These are phyloP conservation scores for Bicyclus anynana DNA, from an alignment of 1,140 invertebrate species.

Conservation along the genomic window DNA sequence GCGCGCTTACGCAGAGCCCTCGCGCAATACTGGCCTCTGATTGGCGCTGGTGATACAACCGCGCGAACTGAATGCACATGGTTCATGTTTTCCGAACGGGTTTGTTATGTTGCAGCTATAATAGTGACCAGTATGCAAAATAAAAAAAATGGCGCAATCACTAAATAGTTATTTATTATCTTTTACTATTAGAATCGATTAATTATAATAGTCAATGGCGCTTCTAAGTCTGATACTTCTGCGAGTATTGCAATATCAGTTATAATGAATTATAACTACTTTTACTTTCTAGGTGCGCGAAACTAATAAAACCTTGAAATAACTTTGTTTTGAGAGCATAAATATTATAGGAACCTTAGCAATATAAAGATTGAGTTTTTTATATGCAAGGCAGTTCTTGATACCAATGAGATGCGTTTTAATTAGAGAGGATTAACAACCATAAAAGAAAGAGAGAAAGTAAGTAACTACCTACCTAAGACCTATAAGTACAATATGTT, in stretches of 20 bases:
- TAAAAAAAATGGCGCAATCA: neutral
- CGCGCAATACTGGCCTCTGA: conserved; percentile 46
- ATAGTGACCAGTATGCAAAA: neutral
- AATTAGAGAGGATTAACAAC: too few relatives aligned
- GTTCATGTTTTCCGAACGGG: conserved; percentile 35
- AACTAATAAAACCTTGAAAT: neutral
- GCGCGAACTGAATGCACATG: conserved; percentile 57
- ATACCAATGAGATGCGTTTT: too few relatives aligned
- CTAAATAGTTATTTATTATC: neutral
- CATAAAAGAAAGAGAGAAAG: too few relatives aligned
- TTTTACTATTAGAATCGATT: neutral
- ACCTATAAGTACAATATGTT: too few relatives aligned
- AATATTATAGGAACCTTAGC: too few relatives aligned
- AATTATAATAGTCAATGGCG: neutral
- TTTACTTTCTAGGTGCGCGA: neutral
- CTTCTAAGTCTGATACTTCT: neutral
- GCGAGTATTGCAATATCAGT: neutral
- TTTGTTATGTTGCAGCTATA: conserved; percentile 11
- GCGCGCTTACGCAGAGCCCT: conserved; percentile 36
- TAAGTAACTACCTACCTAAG: too few relatives aligned
- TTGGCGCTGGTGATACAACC: conserved; percentile 39
- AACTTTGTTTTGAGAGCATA: neutral
- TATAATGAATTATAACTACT: neutral
- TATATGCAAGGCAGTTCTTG: too few relatives aligned
- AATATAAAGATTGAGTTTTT: too few relatives aligned